Conservation (phyloP, 2,888 invertebrate genomes). For the Drosophila bunnanda region DNA sequence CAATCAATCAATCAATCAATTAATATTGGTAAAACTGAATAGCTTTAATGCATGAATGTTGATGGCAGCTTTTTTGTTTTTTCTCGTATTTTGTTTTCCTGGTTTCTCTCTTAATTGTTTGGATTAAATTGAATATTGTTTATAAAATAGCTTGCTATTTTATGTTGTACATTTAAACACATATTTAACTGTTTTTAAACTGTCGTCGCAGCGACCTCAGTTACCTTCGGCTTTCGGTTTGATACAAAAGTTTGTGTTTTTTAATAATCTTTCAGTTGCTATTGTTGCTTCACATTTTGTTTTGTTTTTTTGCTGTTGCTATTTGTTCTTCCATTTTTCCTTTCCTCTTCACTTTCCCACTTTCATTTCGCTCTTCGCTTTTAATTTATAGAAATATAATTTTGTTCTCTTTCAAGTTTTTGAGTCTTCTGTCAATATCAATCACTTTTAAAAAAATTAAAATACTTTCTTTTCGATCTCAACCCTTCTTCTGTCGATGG, state of each 20-base stretch:
- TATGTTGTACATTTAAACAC: conserved; percentile 52
- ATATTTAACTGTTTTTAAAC: conserved; percentile 51
- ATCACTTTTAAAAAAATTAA: conserved; percentile 63
- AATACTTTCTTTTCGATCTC: conserved; percentile 48
- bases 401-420: conserved; percentile 51
- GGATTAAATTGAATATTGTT: conserved; percentile 50
- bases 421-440: conserved; percentile 41
- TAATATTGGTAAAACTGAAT: conserved; percentile 25
- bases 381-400: conserved; percentile 73
- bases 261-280: conserved; percentile 50
- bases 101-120: conserved; percentile 31
- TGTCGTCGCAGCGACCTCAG: conserved; percentile 28
- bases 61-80: conserved; percentile 57
- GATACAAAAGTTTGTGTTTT: conserved; percentile 59
- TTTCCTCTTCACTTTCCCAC: neutral
- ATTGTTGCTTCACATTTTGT: conserved; percentile 69
- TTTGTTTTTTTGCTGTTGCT: conserved; percentile 48
- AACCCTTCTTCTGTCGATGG: conserved; percentile 34
- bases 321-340: conserved; percentile 26
- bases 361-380: neutral
- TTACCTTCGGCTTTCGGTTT: conserved; percentile 40
- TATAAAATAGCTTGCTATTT: conserved; percentile 59
- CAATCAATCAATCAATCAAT: conserved; percentile 30
- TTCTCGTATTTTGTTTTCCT: conserved; percentile 7
- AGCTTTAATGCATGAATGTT: conserved; percentile 35